phyloP scores from a whole-genome alignment of 2,797 vertebrate species.

The Sebastes dallii region DNA sequence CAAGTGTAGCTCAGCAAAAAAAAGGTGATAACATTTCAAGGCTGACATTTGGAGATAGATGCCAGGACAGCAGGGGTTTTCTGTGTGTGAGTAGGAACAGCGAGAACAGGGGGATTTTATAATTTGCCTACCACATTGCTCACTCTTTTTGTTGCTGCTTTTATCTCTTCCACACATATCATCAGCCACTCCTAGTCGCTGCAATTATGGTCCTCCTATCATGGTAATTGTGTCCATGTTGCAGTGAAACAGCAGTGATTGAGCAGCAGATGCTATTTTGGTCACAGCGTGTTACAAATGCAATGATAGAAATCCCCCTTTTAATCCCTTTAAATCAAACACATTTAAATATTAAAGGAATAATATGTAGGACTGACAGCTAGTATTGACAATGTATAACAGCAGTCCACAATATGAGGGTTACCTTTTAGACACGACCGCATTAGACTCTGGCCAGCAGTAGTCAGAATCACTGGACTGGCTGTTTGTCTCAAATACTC shows the following conservation, averaged over 20 bases:
- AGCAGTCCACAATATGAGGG: too few relatives aligned
- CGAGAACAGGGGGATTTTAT: neutral
- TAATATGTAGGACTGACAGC: too few relatives aligned
- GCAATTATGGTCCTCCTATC: neutral
- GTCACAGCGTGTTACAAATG: neutral
- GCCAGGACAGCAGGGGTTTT: neutral
- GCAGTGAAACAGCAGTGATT: neutral
- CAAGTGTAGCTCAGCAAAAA: neutral
- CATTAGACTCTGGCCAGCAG: too few relatives aligned
- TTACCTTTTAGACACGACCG: too few relatives aligned
- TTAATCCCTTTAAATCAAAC: constrained; percentile 11
- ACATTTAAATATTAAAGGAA: neutral
- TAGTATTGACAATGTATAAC: too few relatives aligned
- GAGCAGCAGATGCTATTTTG: neutral
- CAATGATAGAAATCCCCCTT: constrained; percentile 3
- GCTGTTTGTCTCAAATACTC: too few relatives aligned
- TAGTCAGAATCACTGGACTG: too few relatives aligned
- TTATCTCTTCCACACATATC: neutral
- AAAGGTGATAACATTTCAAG: neutral
- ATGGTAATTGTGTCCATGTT: neutral
- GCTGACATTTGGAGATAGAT: neutral
- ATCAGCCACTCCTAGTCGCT: neutral
- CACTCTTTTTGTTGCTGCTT: neutral
- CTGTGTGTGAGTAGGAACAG: neutral
- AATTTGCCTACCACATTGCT: neutral